Conservation (phyloP, 2,888 invertebrate genomes). For the Sarcophaga rosellei region DNA sequence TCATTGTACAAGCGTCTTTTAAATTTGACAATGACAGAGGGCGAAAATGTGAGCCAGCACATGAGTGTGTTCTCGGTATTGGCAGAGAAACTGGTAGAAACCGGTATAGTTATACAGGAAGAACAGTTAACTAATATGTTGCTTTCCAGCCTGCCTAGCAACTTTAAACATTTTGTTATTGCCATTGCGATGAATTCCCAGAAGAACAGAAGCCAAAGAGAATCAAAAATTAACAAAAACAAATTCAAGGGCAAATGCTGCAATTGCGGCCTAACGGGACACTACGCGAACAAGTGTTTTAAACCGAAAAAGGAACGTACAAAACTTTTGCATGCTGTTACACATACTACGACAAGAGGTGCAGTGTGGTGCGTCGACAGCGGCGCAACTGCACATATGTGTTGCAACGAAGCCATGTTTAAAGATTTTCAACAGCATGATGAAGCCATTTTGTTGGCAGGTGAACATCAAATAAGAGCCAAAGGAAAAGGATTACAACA, state of each 20-base stretch:
- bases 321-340: slow-evolving; percentile 1
- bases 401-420: slow-evolving; percentile 18
- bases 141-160: slow-evolving; percentile 53
- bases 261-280: slow-evolving; percentile 31
- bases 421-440: too few relatives aligned
- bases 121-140: slow-evolving; percentile 49
- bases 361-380: slow-evolving; percentile 28
- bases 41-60: background rate
- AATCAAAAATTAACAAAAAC: background rate
- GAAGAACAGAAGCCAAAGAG: background rate
- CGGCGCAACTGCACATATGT: slow-evolving; percentile 38
- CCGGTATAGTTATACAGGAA: slow-evolving; percentile 35
- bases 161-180: slow-evolving; percentile 55
- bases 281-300: slow-evolving; percentile 19
- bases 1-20: too few relatives aligned
- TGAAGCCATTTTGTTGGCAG: slow-evolving; percentile 32
- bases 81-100: slow-evolving; percentile 5
- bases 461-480: slow-evolving; percentile 5
- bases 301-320: background rate
- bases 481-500: background rate
- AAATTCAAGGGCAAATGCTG: slow-evolving; percentile 18
- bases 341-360: background rate
- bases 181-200: slow-evolving; percentile 39
- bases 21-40: background rate
- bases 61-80: slow-evolving; percentile 28